phyloP scores from a whole-genome alignment of 2,888 invertebrate species.

The Cataglyphis rosenhaueri region DNA sequence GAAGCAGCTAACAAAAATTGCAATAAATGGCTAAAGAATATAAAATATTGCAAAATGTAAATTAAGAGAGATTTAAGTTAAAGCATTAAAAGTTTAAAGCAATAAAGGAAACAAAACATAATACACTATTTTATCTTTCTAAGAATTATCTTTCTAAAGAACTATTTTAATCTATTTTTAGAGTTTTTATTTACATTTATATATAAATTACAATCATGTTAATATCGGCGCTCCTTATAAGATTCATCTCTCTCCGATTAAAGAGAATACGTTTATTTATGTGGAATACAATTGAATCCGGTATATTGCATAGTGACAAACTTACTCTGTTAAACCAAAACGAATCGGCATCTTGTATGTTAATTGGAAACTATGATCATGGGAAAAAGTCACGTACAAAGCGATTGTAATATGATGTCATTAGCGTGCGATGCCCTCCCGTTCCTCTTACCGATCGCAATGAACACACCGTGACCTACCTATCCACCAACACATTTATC shows the following conservation, averaged over 20 bases:
- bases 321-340: background rate
- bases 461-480: constrained; percentile 64
- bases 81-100: background rate
- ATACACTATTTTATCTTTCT: background rate
- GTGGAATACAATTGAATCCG: background rate
- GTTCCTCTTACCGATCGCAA: constrained; percentile 66
- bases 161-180: background rate
- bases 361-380: constrained; percentile 22
- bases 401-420: constrained; percentile 26
- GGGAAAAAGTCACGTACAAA: constrained; percentile 33
- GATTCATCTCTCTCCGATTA: background rate
- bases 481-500: constrained; percentile 65
- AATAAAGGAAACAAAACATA: background rate
- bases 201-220: constrained; percentile 10
- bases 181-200: background rate
- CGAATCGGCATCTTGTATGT: constrained; percentile 36
- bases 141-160: background rate
- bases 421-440: constrained; percentile 29
- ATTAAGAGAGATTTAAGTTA: background rate
- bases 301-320: background rate
- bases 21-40: background rate
- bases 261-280: constrained; percentile 8
- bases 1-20: background rate
- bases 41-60: background rate
- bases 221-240: background rate